phyloP scores from a whole-genome alignment of 2,888 invertebrate genomes.

The Cybosia mesomella region DNA sequence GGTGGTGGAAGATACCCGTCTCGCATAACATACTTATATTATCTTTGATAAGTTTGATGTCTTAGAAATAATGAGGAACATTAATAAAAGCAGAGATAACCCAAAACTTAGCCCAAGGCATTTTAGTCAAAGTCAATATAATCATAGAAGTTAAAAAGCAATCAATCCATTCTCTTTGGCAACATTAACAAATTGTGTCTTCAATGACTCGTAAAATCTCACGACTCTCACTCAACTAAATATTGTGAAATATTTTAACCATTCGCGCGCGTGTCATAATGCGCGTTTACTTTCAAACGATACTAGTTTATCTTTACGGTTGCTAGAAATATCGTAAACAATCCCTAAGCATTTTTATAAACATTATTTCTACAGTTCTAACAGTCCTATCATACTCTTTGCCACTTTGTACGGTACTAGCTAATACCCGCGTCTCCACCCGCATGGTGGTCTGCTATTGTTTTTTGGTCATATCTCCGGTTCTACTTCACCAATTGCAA shows the following conservation, averaged over 20 bases:
- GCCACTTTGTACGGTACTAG: neutral
- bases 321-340: slow-evolving; percentile 31
- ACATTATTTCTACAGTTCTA: slow-evolving; percentile 1
- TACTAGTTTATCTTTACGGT: slow-evolving; percentile 46
- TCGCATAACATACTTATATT: slow-evolving; percentile 27
- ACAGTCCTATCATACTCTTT: neutral
- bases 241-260: slow-evolving; percentile 76
- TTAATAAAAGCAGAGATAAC: slow-evolving; percentile 72
- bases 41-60: slow-evolving; percentile 62
- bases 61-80: slow-evolving; percentile 72
- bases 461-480: too few relatives aligned
- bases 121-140: slow-evolving; percentile 72
- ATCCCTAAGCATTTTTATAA: slow-evolving; percentile 30
- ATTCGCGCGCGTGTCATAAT: slow-evolving; percentile 56
- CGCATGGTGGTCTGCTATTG: too few relatives aligned
- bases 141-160: slow-evolving; percentile 85
- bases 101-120: slow-evolving; percentile 71
- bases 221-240: slow-evolving; percentile 71
- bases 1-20: slow-evolving; percentile 12
- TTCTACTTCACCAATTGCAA: too few relatives aligned
- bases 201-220: slow-evolving; percentile 82
- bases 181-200: slow-evolving; percentile 81
- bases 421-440: too few relatives aligned
- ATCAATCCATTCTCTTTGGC: slow-evolving; percentile 84
- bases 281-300: slow-evolving; percentile 62